Percentiles rank a stretch among this genome's conserved stretches.
These are phyloP conservation scores for Dynastes hyllus DNA, from an alignment of 2,888 invertebrate genomes.

Conservation along the genomic window DNA sequence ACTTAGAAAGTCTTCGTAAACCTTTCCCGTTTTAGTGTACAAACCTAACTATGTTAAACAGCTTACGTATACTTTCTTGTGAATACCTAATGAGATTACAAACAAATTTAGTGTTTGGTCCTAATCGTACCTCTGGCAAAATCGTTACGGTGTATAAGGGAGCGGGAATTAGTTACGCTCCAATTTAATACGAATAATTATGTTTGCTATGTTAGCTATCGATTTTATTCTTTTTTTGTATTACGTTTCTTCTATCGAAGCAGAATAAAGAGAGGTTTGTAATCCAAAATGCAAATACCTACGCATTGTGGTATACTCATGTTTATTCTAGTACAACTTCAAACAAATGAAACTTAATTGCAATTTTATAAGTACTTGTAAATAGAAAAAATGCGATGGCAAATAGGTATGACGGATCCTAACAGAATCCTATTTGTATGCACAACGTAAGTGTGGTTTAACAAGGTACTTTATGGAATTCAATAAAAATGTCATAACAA, in stretches of 20 bases:
- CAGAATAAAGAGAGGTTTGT: too few relatives aligned
- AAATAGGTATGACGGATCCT: too few relatives aligned
- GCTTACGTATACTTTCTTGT: slow-evolving; percentile 37
- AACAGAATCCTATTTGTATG: too few relatives aligned
- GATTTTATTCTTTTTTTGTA: not conserved
- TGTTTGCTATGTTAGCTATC: not conserved
- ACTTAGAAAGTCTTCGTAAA: slow-evolving; percentile 16
- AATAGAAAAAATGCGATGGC: too few relatives aligned
- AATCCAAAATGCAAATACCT: too few relatives aligned
- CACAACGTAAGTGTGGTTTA: too few relatives aligned
- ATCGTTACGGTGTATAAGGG: not conserved
- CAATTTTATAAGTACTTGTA: too few relatives aligned
- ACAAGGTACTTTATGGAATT: too few relatives aligned
- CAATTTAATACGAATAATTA: not conserved
- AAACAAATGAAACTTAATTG: too few relatives aligned
- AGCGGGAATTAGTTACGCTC: slow-evolving; percentile 1
- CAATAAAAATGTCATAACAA: too few relatives aligned
- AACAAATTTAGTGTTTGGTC: slow-evolving; percentile 37
- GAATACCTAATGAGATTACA: slow-evolving; percentile 36
- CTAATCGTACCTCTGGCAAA: not conserved
- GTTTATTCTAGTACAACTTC: too few relatives aligned
- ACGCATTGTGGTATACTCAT: too few relatives aligned
- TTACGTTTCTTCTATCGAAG: not conserved
- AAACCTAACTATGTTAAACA: slow-evolving; percentile 35
- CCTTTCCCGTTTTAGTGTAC: slow-evolving; percentile 18